Evolutionary conservation across 2,113 vertebrate genomes (phyloP).

Genomic region (Centropus unirufus): DNA sequence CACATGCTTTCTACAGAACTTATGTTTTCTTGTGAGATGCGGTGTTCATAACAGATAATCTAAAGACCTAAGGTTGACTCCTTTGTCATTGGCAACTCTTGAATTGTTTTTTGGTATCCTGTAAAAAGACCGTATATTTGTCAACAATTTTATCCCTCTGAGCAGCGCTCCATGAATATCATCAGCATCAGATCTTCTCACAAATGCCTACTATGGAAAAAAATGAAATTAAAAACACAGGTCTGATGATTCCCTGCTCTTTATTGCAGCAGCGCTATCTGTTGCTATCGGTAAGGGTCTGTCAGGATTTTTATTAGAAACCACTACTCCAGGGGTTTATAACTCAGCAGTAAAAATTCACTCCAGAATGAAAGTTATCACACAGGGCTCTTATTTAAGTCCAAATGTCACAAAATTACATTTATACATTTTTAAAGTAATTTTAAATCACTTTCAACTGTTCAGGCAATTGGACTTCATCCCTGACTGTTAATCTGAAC

Average conservation of each 20-base stretch:
- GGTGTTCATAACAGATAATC: slow-evolving; percentile 32
- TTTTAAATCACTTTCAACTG: slow-evolving; percentile 38
- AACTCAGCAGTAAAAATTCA: slow-evolving; percentile 57
- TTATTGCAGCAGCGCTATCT: slow-evolving; percentile 15
- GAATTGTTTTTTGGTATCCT: slow-evolving; percentile 5
- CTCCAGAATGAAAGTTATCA: slow-evolving; percentile 55
- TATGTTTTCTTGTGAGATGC: neutral
- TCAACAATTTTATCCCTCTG: slow-evolving; percentile 44
- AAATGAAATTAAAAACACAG: slow-evolving; percentile 2
- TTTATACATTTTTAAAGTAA: slow-evolving; percentile 48
- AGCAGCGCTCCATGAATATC: slow-evolving; percentile 23
- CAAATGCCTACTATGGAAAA: neutral
- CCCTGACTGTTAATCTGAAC: neutral
- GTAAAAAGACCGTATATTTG: slow-evolving; percentile 33
- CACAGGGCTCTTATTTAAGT: slow-evolving; percentile 55
- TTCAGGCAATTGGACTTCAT: slow-evolving; percentile 7
- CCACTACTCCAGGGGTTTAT: slow-evolving; percentile 55
- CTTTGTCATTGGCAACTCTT: slow-evolving; percentile 17
- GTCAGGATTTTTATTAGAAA: slow-evolving; percentile 52
- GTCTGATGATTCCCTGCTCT: slow-evolving; percentile 27
- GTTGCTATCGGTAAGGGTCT: slow-evolving; percentile 42
- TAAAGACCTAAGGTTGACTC: neutral
- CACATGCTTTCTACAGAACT: slow-evolving; percentile 45
- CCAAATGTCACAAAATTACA: slow-evolving; percentile 45
- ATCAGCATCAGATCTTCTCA: slow-evolving; percentile 11